Percentiles rank a stretch among this genome's conserved stretches.
phyloP scores from a whole-genome alignment of 1,140 invertebrate species.

The Neodiprion pinetum region DNA sequence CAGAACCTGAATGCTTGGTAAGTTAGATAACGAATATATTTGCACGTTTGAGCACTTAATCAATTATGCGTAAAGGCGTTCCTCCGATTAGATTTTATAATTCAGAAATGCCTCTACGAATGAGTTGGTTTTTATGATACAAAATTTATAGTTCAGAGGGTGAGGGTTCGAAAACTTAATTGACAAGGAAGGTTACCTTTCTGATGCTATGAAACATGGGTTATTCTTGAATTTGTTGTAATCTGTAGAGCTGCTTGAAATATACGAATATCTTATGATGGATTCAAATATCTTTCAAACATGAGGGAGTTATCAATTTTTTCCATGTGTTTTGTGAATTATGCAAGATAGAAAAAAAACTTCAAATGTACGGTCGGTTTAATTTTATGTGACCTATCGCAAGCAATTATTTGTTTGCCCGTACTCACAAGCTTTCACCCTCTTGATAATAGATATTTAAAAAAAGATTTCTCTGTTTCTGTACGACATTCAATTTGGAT shows the following conservation, averaged over 20 bases:
- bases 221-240: not conserved
- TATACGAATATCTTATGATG: not conserved
- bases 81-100: no score
- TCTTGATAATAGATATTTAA: not conserved
- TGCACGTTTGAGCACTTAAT: not conserved
- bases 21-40: conserved; percentile 45
- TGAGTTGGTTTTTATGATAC: no score
- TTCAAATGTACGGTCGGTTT: not conserved
- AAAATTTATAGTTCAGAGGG: no score
- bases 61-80: no score
- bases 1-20: conserved; percentile 85
- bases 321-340: not conserved
- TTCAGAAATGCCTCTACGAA: no score
- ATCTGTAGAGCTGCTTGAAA: not conserved
- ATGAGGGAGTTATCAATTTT: not conserved
- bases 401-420: not conserved
- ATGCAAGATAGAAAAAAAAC: not conserved
- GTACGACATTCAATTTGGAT: no score
- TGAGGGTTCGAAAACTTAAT: no score
- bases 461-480: not conserved
- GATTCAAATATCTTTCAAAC: not conserved
- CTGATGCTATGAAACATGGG: not conserved
- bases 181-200: not conserved
- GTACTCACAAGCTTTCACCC: not conserved
- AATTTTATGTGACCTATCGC: not conserved